Evolutionary conservation across 2,797 vertebrate genomes (phyloP).

Genomic region (Micropoecilia bifurca): DNA sequence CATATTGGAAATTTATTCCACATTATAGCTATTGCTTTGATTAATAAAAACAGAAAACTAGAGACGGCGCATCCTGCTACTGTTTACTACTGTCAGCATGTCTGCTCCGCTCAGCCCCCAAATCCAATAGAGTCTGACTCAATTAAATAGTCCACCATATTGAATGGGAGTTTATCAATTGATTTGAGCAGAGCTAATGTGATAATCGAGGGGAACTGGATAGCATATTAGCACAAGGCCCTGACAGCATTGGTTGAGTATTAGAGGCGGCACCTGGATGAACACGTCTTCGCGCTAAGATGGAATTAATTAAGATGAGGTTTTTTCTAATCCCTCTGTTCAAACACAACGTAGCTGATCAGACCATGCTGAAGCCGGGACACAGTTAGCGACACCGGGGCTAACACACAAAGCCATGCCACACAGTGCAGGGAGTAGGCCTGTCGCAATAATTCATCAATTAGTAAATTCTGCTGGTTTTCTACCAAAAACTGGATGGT

Average conservation of each 20-base stretch:
- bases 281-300: constrained; percentile 74
- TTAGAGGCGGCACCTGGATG: constrained; percentile 77
- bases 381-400: constrained; percentile 59
- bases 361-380: constrained; percentile 69
- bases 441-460: no score
- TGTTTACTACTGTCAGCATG: constrained; percentile 95
- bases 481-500: not conserved
- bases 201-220: constrained; percentile 98
- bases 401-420: constrained; percentile 74
- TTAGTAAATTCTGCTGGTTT: no score
- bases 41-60: constrained; percentile 26
- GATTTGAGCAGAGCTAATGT: constrained; percentile 97
- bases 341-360: constrained; percentile 64
- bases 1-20: not conserved
- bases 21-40: constrained; percentile 24
- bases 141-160: constrained; percentile 97
- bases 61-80: constrained; percentile 81
- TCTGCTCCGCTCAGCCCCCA: constrained; percentile 87
- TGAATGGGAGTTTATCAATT: constrained; percentile 98
- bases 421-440: constrained; percentile 59
- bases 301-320: constrained; percentile 78
- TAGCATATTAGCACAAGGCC: constrained; percentile 94
- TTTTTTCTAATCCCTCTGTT: constrained; percentile 31
- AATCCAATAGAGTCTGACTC: constrained; percentile 99
- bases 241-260: constrained; percentile 87